Percentiles rank a stretch among this genome's conserved stretches.
These are phyloP conservation scores for Pterobdella sp. DNA, from an alignment of 2,888 invertebrate genomes.

Conservation along the genomic window DNA sequence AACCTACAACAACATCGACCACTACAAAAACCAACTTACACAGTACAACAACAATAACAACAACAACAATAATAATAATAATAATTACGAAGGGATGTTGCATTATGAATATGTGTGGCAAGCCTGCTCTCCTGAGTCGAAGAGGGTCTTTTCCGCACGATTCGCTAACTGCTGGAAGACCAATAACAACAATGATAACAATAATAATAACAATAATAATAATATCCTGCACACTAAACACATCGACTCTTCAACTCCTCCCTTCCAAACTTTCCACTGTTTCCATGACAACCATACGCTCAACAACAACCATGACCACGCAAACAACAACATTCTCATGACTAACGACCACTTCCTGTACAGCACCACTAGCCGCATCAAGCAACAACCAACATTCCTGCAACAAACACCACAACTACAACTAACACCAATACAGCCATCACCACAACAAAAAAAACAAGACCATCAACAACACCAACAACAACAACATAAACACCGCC, in stretches of 20 bases:
- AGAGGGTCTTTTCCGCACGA: background rate
- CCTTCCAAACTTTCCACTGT: background rate
- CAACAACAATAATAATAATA: constrained; percentile 20
- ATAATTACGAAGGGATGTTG: constrained; percentile 3
- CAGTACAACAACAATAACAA: background rate
- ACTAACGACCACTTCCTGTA: background rate
- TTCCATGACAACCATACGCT: background rate
- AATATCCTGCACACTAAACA: constrained; percentile 27
- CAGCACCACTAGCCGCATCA: background rate
- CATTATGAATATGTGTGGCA: constrained; percentile 21
- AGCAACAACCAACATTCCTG: background rate
- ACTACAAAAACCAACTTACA: background rate
- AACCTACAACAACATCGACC: constrained; percentile 13
- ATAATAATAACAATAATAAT: constrained; percentile 6
- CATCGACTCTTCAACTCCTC: constrained; percentile 17
- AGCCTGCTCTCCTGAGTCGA: constrained; percentile 9
- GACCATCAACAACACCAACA: constrained; percentile 17
- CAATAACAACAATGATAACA: constrained; percentile 17
- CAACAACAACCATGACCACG: constrained; percentile 17
- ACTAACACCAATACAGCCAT: constrained; percentile 11
- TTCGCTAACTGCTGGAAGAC: constrained; percentile 8
- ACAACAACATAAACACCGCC: constrained; percentile 17
- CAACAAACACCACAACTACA: constrained; percentile 25
- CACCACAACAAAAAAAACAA: constrained; percentile 18
- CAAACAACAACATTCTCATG: constrained; percentile 7